Evolutionary conservation across 2,888 invertebrate species (phyloP), one percentile per base, ranked within the genome.

Genomic region (Luperina testacea): DNA sequence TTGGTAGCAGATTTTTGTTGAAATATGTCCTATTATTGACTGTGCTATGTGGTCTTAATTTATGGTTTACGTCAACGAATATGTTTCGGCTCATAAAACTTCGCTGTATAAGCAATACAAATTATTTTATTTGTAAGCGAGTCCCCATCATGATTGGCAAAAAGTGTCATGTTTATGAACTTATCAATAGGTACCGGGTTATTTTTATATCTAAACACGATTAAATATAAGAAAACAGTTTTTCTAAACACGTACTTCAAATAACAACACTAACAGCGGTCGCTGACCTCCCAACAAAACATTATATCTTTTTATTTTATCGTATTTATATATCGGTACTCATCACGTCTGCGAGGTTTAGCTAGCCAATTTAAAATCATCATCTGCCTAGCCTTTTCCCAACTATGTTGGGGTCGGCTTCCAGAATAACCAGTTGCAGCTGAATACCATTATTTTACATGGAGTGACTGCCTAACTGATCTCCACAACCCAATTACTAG

Each of bases 1-100:
- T 67, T 75, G 51, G 65, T 75, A 76, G 69, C 79, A 32, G 80
- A 80, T 76, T 71, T 61, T 72, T 74, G 64, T 77, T 64, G 27
- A 72, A 76, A 83, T 51, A 67, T 68, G 9, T 67, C 20, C 51
- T 82, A 78, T 75, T 72, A 57, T 59, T 64, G 11, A 42, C 32
- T 17, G 15, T 42, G 57, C 3, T 48, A 57, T 61, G 61, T 61
- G 63, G 83, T 27, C 45, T n/a, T 63, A 77, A 59, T 81, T 45
- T 83, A 81, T 81, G 6, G 42, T 48, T 15, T 48, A n/a, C 11
- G 57, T 83, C 64, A 17, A 51, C 17, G 48, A 17, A 81, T 65
- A 0, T 65, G 38, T 59, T 77, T 78, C 32, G 45, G 24, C 3
- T 27, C 45, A 38, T 81, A 51, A 78, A 81, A 38, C 32, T 65